phyloP scores from a whole-genome alignment of 2,113 vertebrate species.

The Sander vitreus region DNA sequence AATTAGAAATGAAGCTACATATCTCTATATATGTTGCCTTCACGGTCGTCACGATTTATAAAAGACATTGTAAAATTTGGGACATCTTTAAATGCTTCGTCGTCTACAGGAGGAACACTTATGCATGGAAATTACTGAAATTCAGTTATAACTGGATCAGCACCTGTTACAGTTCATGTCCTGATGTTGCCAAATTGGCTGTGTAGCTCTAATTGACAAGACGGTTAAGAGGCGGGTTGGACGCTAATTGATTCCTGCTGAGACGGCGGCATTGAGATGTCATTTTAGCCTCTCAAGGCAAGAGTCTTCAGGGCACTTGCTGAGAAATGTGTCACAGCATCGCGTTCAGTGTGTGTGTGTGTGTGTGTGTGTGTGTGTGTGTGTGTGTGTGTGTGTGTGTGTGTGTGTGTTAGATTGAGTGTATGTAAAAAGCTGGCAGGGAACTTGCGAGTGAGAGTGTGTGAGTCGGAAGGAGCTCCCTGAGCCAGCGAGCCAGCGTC shows the following conservation, averaged over 20 bases:
- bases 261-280: conserved; percentile 41
- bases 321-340: conserved; percentile 44
- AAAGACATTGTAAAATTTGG: too few relatives aligned
- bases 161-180: conserved; percentile 19
- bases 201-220: conserved; percentile 67
- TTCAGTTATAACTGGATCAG: neutral
- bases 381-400: conserved; percentile 13
- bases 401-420: neutral
- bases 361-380: conserved; percentile 6
- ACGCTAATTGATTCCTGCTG: conserved; percentile 74
- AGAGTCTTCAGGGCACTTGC: conserved; percentile 48
- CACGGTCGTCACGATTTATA: neutral
- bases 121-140: neutral
- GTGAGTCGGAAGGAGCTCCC: conserved; percentile 53
- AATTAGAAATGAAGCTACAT: neutral
- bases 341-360: neutral
- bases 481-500: conserved; percentile 56
- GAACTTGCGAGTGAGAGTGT: conserved; percentile 44
- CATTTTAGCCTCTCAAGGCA: conserved; percentile 54
- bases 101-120: neutral
- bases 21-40: neutral
- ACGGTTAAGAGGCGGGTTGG: conserved; percentile 32
- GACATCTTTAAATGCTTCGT: neutral
- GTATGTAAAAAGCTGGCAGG: conserved; percentile 40
- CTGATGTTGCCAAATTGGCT: conserved; percentile 49